These are phyloP conservation scores for Spinus pinus DNA, from an alignment of 2,797 vertebrate genomes.

Conservation along the genomic window DNA sequence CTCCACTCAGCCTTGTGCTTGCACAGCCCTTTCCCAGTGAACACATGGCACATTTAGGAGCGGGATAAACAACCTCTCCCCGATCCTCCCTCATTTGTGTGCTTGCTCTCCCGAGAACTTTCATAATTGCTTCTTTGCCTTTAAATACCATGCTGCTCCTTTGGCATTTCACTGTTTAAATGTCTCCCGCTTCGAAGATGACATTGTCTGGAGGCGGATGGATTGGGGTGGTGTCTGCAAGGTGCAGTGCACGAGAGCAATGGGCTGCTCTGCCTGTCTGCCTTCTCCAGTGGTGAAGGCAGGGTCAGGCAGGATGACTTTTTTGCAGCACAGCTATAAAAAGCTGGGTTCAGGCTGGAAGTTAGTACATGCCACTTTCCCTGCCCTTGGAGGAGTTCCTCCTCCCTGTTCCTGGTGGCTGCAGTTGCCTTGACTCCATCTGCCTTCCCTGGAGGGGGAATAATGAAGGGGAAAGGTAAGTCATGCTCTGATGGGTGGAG, in stretches of 20 bases:
- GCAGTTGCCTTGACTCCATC: not conserved
- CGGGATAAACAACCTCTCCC: constrained; percentile 22
- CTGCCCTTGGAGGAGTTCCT: not conserved
- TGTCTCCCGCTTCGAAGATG: constrained; percentile 10
- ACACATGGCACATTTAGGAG: not conserved
- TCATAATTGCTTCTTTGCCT: constrained; percentile 44
- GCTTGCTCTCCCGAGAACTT: constrained; percentile 36
- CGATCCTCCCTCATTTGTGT: not conserved
- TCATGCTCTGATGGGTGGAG: not conserved
- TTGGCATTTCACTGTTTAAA: constrained; percentile 62
- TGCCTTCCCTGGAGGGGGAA: not conserved
- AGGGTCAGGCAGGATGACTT: not conserved
- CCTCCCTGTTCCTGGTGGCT: not conserved
- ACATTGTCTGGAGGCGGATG: not conserved
- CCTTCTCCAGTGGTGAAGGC: not conserved
- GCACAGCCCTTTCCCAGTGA: not conserved
- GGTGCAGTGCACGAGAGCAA: not conserved
- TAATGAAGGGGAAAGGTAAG: not conserved
- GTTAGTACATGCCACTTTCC: not conserved
- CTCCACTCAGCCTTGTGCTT: not conserved
- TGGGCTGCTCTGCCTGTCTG: not conserved
- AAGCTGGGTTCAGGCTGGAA: not conserved
- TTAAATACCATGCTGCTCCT: constrained; percentile 53
- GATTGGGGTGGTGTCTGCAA: not conserved
- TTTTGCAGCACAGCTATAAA: not conserved